Evolutionary conservation across 2,888 invertebrate genomes (phyloP).

Genomic region (Dryobotodes eremita): DNA sequence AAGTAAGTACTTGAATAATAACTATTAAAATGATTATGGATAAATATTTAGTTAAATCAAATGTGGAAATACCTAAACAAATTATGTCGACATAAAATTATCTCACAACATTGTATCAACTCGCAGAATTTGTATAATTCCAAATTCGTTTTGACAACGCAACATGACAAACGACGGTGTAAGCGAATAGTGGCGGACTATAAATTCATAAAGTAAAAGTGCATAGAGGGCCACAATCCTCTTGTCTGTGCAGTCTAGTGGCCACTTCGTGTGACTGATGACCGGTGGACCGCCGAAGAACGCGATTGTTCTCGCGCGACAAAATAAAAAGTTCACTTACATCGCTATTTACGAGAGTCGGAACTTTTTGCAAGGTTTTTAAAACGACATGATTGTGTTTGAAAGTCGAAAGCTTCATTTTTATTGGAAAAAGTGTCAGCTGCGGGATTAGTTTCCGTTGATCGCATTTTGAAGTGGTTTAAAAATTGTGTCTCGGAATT

Average conservation of each 20-base stretch:
- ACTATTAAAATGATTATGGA: not conserved
- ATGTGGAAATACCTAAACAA: not conserved
- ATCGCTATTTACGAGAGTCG: slow-evolving; percentile 49
- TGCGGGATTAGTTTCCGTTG: slow-evolving; percentile 40
- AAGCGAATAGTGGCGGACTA: slow-evolving; percentile 80
- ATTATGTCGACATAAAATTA: slow-evolving; percentile 12
- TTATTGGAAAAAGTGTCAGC: slow-evolving; percentile 16
- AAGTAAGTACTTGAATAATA: not conserved
- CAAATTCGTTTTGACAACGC: slow-evolving; percentile 71
- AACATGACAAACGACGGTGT: slow-evolving; percentile 80
- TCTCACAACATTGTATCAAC: not conserved
- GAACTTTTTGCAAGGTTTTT: slow-evolving; percentile 47
- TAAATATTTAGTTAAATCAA: not conserved
- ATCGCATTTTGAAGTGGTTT: slow-evolving; percentile 46
- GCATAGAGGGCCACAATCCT: slow-evolving; percentile 81
- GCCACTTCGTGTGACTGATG: slow-evolving; percentile 81
- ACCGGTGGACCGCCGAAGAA: slow-evolving; percentile 73
- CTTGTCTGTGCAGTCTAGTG: slow-evolving; percentile 78
- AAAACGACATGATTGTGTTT: slow-evolving; percentile 48
- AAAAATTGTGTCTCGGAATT: slow-evolving; percentile 42
- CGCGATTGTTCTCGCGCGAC: slow-evolving; percentile 72
- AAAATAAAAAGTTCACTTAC: slow-evolving; percentile 64
- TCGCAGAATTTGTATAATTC: slow-evolving; percentile 30
- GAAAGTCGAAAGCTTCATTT: slow-evolving; percentile 43
- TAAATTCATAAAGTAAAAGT: slow-evolving; percentile 82